phyloP scores from a whole-genome alignment of 2,113 vertebrate species.

The Oreochromis spilurus region DNA sequence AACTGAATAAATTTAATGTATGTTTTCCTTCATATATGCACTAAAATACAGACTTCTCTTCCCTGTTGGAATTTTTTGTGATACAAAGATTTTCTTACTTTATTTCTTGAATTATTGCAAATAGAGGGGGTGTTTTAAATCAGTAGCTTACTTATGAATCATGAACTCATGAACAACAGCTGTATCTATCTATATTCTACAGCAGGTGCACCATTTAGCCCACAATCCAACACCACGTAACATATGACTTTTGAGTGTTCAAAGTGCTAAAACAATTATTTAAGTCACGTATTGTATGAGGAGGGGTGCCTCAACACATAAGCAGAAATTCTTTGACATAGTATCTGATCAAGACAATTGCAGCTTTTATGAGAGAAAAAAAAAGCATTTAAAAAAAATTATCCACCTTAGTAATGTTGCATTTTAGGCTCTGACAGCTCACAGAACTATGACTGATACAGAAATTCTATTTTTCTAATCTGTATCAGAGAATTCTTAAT shows the following conservation, averaged over 20 bases:
- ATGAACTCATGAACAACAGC: background rate
- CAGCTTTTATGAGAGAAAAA: background rate
- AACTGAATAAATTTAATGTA: background rate
- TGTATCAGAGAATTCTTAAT: background rate
- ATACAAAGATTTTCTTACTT: background rate
- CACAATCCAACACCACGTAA: background rate
- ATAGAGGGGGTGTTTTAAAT: background rate
- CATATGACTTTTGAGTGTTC: background rate
- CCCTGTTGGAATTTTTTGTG: background rate
- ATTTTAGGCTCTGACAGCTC: background rate
- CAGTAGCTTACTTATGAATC: background rate
- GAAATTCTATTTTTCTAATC: background rate
- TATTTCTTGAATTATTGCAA: background rate
- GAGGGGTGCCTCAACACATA: background rate
- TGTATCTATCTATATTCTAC: background rate
- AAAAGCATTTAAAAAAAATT: background rate
- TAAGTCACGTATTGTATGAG: background rate
- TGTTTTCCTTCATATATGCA: background rate
- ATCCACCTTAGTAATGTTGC: background rate
- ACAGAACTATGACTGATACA: background rate
- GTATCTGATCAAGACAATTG: background rate
- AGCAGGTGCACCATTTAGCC: background rate
- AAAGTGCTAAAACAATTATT: background rate
- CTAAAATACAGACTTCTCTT: background rate
- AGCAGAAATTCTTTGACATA: background rate